These are phyloP conservation scores for Brassicogethes aeneus DNA, from an alignment of 2,888 invertebrate species.

Conservation along the genomic window DNA sequence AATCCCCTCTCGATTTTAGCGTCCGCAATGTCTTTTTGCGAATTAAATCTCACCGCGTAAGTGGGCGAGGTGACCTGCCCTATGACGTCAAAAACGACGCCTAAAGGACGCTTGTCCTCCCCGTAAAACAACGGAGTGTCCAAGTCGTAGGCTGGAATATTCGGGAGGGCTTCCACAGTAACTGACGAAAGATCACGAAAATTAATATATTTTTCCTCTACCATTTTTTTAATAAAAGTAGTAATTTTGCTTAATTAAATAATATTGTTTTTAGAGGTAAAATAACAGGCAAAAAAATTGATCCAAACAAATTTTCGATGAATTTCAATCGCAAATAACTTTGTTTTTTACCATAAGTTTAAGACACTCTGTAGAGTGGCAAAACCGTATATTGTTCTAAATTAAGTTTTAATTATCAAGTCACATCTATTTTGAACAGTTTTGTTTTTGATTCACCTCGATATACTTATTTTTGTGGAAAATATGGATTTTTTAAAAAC, in stretches of 20 bases:
- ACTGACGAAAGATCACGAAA: constrained; percentile 53
- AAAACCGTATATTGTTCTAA: too few relatives aligned
- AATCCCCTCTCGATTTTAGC: constrained; percentile 58
- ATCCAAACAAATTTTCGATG: too few relatives aligned
- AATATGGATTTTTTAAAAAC: too few relatives aligned
- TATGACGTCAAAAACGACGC: constrained; percentile 84
- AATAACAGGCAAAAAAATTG: neutral
- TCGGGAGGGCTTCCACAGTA: constrained; percentile 62
- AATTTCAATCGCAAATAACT: too few relatives aligned
- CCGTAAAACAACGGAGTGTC: constrained; percentile 65
- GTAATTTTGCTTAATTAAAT: neutral
- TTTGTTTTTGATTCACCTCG: too few relatives aligned
- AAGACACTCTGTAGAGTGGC: too few relatives aligned
- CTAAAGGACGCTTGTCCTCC: constrained; percentile 59
- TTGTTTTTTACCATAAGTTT: too few relatives aligned
- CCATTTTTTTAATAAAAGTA: neutral
- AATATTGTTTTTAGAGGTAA: neutral
- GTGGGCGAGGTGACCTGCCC: constrained; percentile 78
- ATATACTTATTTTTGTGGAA: too few relatives aligned
- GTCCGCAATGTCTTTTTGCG: constrained; percentile 60
- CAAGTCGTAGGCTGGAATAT: constrained; percentile 70
- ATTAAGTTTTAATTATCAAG: too few relatives aligned
- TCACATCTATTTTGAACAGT: too few relatives aligned
- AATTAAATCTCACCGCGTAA: constrained; percentile 89
- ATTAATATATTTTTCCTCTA: neutral